Percentiles rank a stretch among this genome's conserved stretches.
Conservation (phyloP, 1,140 invertebrate species). For the Apis mellifera region DNA sequence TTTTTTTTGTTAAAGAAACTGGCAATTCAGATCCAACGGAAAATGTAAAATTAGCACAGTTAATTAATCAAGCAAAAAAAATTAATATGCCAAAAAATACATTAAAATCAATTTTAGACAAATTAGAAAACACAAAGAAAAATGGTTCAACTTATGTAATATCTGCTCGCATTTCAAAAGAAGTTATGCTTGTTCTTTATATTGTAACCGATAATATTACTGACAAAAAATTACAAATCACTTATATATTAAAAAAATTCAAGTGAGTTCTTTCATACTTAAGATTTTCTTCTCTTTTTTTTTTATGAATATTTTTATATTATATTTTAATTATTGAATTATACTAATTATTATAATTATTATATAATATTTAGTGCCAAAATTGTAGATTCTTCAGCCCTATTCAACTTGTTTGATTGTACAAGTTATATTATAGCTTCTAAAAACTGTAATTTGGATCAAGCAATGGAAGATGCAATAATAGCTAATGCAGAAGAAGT, state of each 20-base stretch:
- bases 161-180: slow-evolving; percentile 77
- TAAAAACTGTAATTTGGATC: slow-evolving; percentile 77
- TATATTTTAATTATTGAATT: neutral
- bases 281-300: neutral
- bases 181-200: slow-evolving; percentile 77
- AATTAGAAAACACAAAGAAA: slow-evolving; percentile 73
- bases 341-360: neutral
- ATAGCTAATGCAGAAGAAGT: slow-evolving; percentile 84
- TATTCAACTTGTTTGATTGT: slow-evolving; percentile 80
- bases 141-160: slow-evolving; percentile 72
- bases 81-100: slow-evolving; percentile 83
- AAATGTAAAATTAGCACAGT: slow-evolving; percentile 82
- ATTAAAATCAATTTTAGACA: slow-evolving; percentile 83
- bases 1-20: slow-evolving; percentile 74
- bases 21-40: slow-evolving; percentile 82
- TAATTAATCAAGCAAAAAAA: slow-evolving; percentile 84
- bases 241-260: slow-evolving; percentile 72
- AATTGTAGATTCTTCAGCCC: slow-evolving; percentile 63
- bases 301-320: slow-evolving; percentile 8
- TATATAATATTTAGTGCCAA: slow-evolving; percentile 58
- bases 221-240: slow-evolving; percentile 71
- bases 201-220: slow-evolving; percentile 75
- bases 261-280: slow-evolving; percentile 70
- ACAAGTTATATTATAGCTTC: slow-evolving; percentile 81
- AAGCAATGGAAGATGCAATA: slow-evolving; percentile 85